Percentiles rank a stretch among this genome's conserved stretches.
Evolutionary conservation across 2,888 invertebrate species (phyloP).

Genomic region (Anticlea derivata): DNA sequence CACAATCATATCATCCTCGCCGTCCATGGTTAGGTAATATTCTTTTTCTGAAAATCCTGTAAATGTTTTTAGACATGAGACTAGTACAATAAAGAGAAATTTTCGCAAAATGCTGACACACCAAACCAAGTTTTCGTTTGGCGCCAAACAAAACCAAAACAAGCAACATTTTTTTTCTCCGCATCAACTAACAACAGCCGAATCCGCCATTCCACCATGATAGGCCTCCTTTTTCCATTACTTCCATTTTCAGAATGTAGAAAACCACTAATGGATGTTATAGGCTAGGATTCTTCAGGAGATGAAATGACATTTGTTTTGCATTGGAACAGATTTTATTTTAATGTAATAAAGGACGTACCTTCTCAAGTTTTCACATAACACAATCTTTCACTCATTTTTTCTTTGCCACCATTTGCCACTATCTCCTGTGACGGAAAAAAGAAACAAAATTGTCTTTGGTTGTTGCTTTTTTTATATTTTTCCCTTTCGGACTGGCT

Average conservation of each 20-base stretch:
- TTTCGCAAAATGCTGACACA: too few species aligned
- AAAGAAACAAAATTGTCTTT: conserved; percentile 2
- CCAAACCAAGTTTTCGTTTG: conserved; percentile 10
- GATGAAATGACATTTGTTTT: too few species aligned
- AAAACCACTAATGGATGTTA: too few species aligned
- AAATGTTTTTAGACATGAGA: background rate
- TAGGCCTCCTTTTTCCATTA: too few species aligned
- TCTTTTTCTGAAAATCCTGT: background rate
- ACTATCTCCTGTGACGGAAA: background rate
- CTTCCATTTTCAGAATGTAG: too few species aligned
- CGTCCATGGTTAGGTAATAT: conserved; percentile 36
- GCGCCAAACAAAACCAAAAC: conserved; percentile 31
- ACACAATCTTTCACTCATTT: too few species aligned
- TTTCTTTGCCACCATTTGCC: conserved; percentile 3
- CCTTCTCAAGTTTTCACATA: too few species aligned
- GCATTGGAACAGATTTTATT: too few species aligned
- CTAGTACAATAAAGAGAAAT: too few species aligned
- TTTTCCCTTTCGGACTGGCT: too few species aligned
- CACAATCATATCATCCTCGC: conserved; percentile 52
- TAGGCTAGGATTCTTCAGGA: too few species aligned
- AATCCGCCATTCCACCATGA: conserved; percentile 9
- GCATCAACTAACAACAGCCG: background rate
- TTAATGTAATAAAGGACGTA: too few species aligned
- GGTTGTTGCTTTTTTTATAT: background rate
- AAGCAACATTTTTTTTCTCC: conserved; percentile 9